These are phyloP conservation scores for Chelonus insularis DNA, from an alignment of 1,140 invertebrate genomes.

Conservation along the genomic window DNA sequence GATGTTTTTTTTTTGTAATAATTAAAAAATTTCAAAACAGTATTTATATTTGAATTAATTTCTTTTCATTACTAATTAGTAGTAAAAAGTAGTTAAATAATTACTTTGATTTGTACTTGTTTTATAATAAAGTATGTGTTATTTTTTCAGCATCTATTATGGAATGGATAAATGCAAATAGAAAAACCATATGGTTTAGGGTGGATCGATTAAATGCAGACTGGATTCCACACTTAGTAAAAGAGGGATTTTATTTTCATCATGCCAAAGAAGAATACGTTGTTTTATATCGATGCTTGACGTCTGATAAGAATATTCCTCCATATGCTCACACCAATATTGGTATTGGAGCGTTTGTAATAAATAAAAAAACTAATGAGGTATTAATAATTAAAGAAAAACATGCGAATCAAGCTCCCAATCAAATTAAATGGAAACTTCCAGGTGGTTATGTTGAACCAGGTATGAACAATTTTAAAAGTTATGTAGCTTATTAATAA, in stretches of 20 bases:
- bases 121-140: slow-evolving; percentile 17
- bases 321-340: slow-evolving; percentile 83
- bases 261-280: slow-evolving; percentile 79
- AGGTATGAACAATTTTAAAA: no score
- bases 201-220: slow-evolving; percentile 69
- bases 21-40: no score
- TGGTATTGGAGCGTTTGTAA: slow-evolving; percentile 84
- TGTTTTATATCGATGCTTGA: slow-evolving; percentile 81
- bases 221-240: slow-evolving; percentile 77
- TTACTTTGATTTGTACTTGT: neutral
- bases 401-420: slow-evolving; percentile 28
- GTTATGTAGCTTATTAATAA: no score
- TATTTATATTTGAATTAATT: no score
- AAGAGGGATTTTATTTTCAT: slow-evolving; percentile 85
- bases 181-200: slow-evolving; percentile 82
- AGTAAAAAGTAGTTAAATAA: neutral
- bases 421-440: slow-evolving; percentile 74
- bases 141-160: slow-evolving; percentile 70
- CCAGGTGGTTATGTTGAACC: slow-evolving; percentile 89
- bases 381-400: slow-evolving; percentile 81
- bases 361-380: slow-evolving; percentile 72
- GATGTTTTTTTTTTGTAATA: no score
- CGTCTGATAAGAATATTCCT: slow-evolving; percentile 70
- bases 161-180: slow-evolving; percentile 68
- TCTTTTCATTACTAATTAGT: no score